Conservation (phyloP, 64 coral and sea anemone genomes). For the Anthopleura sola region DNA sequence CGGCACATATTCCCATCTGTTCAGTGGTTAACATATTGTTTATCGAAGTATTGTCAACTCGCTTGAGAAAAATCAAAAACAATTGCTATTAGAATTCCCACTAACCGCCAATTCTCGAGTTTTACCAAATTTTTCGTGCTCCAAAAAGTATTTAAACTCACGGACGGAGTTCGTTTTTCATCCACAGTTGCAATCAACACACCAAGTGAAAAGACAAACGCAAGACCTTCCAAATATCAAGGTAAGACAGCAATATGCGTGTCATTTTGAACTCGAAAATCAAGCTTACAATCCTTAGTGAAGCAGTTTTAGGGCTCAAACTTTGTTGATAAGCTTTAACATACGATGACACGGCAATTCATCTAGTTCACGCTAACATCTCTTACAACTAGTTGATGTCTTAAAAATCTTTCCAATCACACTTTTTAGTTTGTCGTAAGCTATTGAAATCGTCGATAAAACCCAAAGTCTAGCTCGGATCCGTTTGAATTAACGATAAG, state of each 20-base stretch:
- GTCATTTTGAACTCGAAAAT: too few species aligned
- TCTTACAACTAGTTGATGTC: too few species aligned
- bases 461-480: too few species aligned
- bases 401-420: too few species aligned
- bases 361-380: too few species aligned
- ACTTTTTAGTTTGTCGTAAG: too few species aligned
- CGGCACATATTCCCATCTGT: background rate
- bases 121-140: background rate
- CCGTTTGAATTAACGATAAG: too few species aligned
- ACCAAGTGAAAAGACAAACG: background rate
- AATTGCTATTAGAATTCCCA: background rate
- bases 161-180: background rate
- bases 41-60: background rate
- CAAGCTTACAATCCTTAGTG: too few species aligned
- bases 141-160: background rate
- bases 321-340: too few species aligned
- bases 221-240: background rate
- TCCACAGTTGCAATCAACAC: background rate
- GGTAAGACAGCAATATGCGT: background rate
- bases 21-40: background rate
- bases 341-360: too few species aligned
- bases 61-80: background rate
- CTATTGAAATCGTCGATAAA: too few species aligned
- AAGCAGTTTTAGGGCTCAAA: too few species aligned
- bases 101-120: background rate